Base-by-base conservation (phyloP, 2,888 invertebrate species). In the Eupsilia transversa region DNA sequence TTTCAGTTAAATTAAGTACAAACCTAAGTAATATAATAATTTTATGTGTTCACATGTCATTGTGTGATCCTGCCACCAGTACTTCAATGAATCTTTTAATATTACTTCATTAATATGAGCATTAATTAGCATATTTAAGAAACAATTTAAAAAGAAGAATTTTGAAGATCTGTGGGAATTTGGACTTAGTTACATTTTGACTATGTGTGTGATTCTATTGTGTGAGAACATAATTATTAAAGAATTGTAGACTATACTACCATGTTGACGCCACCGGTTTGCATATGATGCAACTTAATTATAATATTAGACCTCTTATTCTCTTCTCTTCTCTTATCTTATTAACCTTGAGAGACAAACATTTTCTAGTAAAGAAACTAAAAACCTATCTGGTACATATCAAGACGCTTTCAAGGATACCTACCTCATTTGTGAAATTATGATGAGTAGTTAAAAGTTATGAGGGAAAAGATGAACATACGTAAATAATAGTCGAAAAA, bases 91-190 rank as follows among this genome's bases (percentile, higher is more conserved):
- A 76, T 60, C n/a, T 30, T 69, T 30, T 38, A 30, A 7, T 59
- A 59, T 41, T 41, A 52, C 57, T 52, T 59, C 30, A 69, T 70
- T 70, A 79, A 33, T 27, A 76, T 76, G 71, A 56, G 54, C 61
- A 79, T 76, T 56, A 33, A 79, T 77, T 78, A 78, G 5, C 69
- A 76, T 67, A 41, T n/a, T 59, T 52, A 59, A 1, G 10, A 30
- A 2, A 52, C 3, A 38, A 52, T 49, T 46, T 41, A 3, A 35
- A 65, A 57, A 74, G 5, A 49, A 27, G n/a, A 17, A 23, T 38
- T 57, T 41, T 59, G 4, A 49, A 35, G 41, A 35, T 67, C 33
- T 41, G 6, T 49, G 23, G 30, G 35, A 43, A 63, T 75, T 35
- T 46, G 20, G 33, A 41, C 41, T 30, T 27, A 38, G 35, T 46